Evolutionary conservation across 2,888 invertebrate genomes (phyloP).

Genomic region (Alloscopus bannaensis): DNA sequence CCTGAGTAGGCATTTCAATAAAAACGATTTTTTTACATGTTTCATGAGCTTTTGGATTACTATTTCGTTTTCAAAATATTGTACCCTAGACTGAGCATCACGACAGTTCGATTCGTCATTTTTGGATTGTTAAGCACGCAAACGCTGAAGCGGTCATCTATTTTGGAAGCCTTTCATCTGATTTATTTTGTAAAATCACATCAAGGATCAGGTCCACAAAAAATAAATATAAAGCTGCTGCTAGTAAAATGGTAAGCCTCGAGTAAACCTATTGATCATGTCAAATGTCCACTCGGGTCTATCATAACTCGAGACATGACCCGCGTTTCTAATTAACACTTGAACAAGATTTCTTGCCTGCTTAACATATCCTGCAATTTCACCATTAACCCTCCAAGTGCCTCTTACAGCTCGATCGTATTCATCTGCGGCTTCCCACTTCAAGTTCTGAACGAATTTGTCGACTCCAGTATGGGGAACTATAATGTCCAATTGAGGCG

Average conservation of each 20-base stretch:
- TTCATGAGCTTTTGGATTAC: no score
- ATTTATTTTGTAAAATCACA: neutral
- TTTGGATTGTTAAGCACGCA: no score
- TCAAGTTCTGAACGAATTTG: conserved; percentile 84
- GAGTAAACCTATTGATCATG: conserved; percentile 82
- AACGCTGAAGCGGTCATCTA: no score
- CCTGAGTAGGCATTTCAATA: no score
- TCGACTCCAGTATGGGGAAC: conserved; percentile 91
- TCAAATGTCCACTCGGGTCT: conserved; percentile 87
- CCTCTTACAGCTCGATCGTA: conserved; percentile 82
- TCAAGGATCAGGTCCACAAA: neutral
- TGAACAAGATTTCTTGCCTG: conserved; percentile 84
- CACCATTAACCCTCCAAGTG: conserved; percentile 81
- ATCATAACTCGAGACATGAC: conserved; percentile 88
- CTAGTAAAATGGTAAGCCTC: conserved; percentile 57
- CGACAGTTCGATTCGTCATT: no score
- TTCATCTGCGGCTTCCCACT: conserved; percentile 81
- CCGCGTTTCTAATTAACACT: conserved; percentile 86
- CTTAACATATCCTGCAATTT: conserved; percentile 86
- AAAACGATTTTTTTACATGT: no score
- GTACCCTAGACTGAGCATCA: no score
- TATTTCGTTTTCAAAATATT: no score
- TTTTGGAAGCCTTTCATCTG: no score
- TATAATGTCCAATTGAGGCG: conserved; percentile 93
- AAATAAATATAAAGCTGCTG: neutral